Conservation (phyloP, 2,797 vertebrate genomes). For the Psittacula derbiana region DNA sequence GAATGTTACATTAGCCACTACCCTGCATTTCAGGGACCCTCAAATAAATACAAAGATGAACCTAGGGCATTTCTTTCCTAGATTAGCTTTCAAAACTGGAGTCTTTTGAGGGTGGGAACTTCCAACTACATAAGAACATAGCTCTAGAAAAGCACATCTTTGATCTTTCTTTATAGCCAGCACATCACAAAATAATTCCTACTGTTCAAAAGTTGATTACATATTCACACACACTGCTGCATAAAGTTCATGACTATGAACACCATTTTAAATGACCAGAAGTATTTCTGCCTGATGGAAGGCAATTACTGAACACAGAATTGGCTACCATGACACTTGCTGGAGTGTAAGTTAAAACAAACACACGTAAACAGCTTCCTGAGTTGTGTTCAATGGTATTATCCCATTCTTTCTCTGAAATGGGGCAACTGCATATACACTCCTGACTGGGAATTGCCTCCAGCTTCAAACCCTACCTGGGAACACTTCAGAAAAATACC, state of each 20-base stretch:
- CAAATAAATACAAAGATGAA: not conserved
- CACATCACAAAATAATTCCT: not conserved
- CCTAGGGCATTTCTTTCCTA: not conserved
- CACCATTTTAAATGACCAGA: not conserved
- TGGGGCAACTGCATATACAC: not conserved
- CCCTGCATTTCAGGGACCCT: not conserved
- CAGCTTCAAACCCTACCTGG: conserved; percentile 21
- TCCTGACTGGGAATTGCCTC: not conserved
- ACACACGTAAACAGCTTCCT: conserved; percentile 29
- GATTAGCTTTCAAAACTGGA: not conserved
- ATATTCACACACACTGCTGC: not conserved
- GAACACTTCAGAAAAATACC: conserved; percentile 15
- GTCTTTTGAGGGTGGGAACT: not conserved
- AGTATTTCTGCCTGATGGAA: conserved; percentile 9
- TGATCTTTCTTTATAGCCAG: not conserved
- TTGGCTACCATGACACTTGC: conserved; percentile 3
- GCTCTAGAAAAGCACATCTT: not conserved
- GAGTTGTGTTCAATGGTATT: not conserved
- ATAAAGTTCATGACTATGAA: not conserved
- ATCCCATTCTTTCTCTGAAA: not conserved
- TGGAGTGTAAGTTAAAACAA: conserved; percentile 16
- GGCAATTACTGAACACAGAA: not conserved
- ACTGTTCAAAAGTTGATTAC: not conserved
- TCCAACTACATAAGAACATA: accelerated
- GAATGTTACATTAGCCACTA: not conserved